These are phyloP conservation scores for Atherinomorus stipes DNA, from an alignment of 2,113 vertebrate species.

Conservation along the genomic window DNA sequence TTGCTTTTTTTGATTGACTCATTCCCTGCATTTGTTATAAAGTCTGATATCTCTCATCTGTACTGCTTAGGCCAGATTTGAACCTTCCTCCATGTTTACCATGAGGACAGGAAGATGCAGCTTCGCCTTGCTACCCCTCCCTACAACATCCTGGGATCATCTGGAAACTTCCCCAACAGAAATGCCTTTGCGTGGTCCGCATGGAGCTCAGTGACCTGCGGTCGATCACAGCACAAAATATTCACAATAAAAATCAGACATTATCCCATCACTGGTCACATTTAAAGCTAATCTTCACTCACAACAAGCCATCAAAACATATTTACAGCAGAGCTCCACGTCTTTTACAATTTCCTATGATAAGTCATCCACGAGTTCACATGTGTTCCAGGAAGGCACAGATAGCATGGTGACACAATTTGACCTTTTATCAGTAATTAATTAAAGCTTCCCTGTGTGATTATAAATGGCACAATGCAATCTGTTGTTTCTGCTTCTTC, in stretches of 20 bases:
- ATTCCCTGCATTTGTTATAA: constrained; percentile 73
- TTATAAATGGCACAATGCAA: constrained; percentile 60
- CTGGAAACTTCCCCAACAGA: constrained; percentile 57
- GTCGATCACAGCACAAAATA: too few relatives aligned
- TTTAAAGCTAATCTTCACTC: constrained; percentile 4
- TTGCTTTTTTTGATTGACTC: constrained; percentile 76
- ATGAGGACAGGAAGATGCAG: constrained; percentile 76
- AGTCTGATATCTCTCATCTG: constrained; percentile 75
- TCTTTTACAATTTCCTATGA: neutral
- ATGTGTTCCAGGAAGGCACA: constrained; percentile 65
- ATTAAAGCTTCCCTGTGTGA: constrained; percentile 69
- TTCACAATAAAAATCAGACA: too few relatives aligned
- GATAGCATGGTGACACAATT: constrained; percentile 52
- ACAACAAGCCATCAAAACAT: neutral
- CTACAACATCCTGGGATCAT: constrained; percentile 78
- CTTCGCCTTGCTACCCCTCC: constrained; percentile 72
- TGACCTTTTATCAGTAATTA: constrained; percentile 66
- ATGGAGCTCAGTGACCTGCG: constrained; percentile 50
- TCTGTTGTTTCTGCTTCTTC: constrained; percentile 44
- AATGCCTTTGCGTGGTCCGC: constrained; percentile 48
- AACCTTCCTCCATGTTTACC: constrained; percentile 74
- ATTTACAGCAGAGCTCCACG: neutral
- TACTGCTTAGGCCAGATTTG: constrained; percentile 52
- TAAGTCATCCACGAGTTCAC: neutral
- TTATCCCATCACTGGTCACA: neutral